Evolutionary conservation across 2,888 invertebrate species (phyloP).

Genomic region (Myathropa florea): DNA sequence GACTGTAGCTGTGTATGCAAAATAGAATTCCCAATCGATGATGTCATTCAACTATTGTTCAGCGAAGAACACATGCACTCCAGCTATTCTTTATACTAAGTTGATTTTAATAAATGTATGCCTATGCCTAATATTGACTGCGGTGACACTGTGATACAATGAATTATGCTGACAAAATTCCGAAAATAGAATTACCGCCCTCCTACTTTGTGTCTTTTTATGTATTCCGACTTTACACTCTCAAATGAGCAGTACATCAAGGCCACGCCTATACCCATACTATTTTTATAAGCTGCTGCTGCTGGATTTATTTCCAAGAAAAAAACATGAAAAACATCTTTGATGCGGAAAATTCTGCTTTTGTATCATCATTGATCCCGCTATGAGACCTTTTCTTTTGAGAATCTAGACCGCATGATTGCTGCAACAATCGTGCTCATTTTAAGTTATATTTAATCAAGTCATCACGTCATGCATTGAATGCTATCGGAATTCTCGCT

Average conservation of each 20-base stretch:
- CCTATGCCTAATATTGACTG: background rate
- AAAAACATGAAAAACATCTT: background rate
- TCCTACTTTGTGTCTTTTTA: background rate
- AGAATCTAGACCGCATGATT: background rate
- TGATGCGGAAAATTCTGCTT: background rate
- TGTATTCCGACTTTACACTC: background rate
- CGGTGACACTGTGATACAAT: background rate
- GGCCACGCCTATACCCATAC: background rate
- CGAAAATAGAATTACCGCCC: background rate
- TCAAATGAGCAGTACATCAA: background rate
- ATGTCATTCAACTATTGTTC: constrained; percentile 8
- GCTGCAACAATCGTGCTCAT: background rate
- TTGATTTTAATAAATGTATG: background rate
- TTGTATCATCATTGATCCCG: too few relatives aligned
- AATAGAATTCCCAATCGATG: background rate
- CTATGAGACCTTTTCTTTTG: background rate
- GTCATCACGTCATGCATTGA: background rate
- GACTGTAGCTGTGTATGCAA: background rate
- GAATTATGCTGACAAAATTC: background rate
- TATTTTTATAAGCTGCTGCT: background rate
- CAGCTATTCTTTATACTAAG: too few relatives aligned
- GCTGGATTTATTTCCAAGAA: background rate
- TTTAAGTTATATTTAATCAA: background rate
- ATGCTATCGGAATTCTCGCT: background rate
- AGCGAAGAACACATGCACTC: background rate